Evolutionary conservation across 2,888 invertebrate species (phyloP), one percentile per base, ranked within the genome.

Genomic region (Myopa tessellatipennis): DNA sequence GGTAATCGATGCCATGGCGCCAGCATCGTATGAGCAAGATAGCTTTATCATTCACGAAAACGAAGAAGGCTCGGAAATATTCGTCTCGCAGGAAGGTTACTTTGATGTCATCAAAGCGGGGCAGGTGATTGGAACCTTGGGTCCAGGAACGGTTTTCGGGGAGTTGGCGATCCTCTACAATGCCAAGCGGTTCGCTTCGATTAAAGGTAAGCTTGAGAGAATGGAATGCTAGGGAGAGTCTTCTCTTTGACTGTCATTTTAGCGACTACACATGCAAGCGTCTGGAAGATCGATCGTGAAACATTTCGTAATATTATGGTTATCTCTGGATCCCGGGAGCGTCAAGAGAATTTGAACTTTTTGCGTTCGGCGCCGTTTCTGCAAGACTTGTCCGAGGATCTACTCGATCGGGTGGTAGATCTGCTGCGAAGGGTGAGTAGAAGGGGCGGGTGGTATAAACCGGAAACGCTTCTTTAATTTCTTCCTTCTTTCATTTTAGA

Each of bases 91-190:
- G 82, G 93, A 94, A 81, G 98, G 98, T 38, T 93, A 93, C 81
- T 94, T 95, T 85, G 95, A 97, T 88, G 96, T 98, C 16, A 92
- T 95, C 55, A 94, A 97, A 85, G 93, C 94, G 65, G 94, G 92
- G 12, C 92, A 93, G 85, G 92, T 93, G 4, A 92, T 97, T 68
- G 94, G 94, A 63, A 94, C 91, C 78, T 95, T 98, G 88, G 94
- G 94, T 0, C 92, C 95, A 0, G 96, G 95, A 6, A 92, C 94
- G 85, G 93, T 96, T 80, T 92, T 98, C 90, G 98, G 98, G 1
- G 98, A 98, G 90, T 90, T 98, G 73, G 98, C 98, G 10, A 94
- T 98, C 82, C 90, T 98, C 45, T 98, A 98, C 90, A 97, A 97
- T 90, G 97, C 97, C 58, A 96, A 95, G 85, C 91, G 98, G 81